phyloP scores from a whole-genome alignment of 2,888 invertebrate genomes.

The Perdita meconis region DNA sequence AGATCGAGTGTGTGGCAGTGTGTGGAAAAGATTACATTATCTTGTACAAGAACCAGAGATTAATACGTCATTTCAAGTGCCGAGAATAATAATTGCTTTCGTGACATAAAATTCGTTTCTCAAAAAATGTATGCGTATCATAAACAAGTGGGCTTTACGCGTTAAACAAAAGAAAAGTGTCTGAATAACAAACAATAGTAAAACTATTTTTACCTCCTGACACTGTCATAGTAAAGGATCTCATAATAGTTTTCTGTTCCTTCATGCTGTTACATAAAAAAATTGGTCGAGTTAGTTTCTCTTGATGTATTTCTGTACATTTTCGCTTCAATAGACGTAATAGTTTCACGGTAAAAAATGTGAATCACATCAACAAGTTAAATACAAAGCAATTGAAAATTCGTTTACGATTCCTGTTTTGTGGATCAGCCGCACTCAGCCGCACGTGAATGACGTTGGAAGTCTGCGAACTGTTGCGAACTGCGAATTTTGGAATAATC shows the following conservation, averaged over 20 bases:
- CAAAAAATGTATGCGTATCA: too few relatives aligned
- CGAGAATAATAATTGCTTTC: too few relatives aligned
- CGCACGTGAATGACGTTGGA: too few relatives aligned
- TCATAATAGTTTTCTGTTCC: conserved; percentile 2
- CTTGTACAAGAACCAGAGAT: too few relatives aligned
- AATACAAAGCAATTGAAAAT: conserved; percentile 42
- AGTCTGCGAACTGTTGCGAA: too few relatives aligned
- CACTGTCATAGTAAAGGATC: conserved; percentile 34
- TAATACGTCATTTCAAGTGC: too few relatives aligned
- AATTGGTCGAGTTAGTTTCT: background rate
- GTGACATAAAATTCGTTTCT: too few relatives aligned
- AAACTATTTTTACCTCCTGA: conserved; percentile 48
- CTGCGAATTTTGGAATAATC: too few relatives aligned
- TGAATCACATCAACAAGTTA: conserved; percentile 13
- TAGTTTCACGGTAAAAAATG: background rate
- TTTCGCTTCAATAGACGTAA: background rate
- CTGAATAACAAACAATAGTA: background rate
- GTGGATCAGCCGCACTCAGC: too few relatives aligned
- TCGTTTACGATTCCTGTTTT: conserved; percentile 40
- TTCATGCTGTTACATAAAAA: conserved; percentile 5
- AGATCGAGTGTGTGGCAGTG: too few relatives aligned
- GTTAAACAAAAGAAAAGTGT: background rate
- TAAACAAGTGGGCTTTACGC: too few relatives aligned
- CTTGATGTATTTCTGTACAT: background rate
- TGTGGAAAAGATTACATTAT: too few relatives aligned